A percentile compares a stretch with the other conserved stretches of the same genome.
These are phyloP conservation scores for Acanthopleura granulata DNA, from an alignment of 2,888 invertebrate genomes.

Conservation along the genomic window DNA sequence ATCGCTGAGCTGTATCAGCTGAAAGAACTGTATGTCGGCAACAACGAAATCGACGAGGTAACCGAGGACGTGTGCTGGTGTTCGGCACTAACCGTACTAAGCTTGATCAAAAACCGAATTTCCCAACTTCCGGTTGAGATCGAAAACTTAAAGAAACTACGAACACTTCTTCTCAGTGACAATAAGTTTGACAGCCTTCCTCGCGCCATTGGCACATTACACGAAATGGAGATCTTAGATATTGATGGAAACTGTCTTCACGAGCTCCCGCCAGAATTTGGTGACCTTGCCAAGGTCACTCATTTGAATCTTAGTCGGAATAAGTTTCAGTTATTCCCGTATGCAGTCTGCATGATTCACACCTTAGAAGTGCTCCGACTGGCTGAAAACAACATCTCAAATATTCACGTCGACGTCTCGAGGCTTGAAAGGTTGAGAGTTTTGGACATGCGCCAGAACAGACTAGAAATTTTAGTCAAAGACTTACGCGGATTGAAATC, in stretches of 20 bases:
- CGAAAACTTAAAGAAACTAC: conserved; percentile 53
- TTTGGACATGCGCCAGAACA: conserved; percentile 48
- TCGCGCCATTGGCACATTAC: conserved; percentile 48
- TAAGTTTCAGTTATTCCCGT: conserved; percentile 51
- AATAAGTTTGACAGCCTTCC: conserved; percentile 51
- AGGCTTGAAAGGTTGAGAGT: conserved; percentile 45
- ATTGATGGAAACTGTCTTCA: conserved; percentile 51
- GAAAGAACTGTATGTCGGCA: conserved; percentile 58
- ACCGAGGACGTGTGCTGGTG: conserved; percentile 63
- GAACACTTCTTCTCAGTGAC: conserved; percentile 53
- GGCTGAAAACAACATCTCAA: conserved; percentile 45
- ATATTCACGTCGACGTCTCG: conserved; percentile 49
- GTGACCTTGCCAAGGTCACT: conserved; percentile 47
- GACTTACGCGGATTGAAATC: conserved; percentile 47
- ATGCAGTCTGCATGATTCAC: conserved; percentile 42
- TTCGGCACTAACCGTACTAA: conserved; percentile 52
- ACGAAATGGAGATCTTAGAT: conserved; percentile 42
- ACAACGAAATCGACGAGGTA: conserved; percentile 51
- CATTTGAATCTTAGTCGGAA: conserved; percentile 57
- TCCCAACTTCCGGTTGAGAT: conserved; percentile 59
- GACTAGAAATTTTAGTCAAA: conserved; percentile 42
- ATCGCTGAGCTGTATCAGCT: conserved; percentile 58
- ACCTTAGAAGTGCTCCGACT: conserved; percentile 50
- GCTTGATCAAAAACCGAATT: conserved; percentile 56
- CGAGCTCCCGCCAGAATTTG: conserved; percentile 55